Evolutionary conservation across 2,113 vertebrate genomes (phyloP), one percentile per base, ranked within the genome.

Genomic region (Phainopepla nitens): DNA sequence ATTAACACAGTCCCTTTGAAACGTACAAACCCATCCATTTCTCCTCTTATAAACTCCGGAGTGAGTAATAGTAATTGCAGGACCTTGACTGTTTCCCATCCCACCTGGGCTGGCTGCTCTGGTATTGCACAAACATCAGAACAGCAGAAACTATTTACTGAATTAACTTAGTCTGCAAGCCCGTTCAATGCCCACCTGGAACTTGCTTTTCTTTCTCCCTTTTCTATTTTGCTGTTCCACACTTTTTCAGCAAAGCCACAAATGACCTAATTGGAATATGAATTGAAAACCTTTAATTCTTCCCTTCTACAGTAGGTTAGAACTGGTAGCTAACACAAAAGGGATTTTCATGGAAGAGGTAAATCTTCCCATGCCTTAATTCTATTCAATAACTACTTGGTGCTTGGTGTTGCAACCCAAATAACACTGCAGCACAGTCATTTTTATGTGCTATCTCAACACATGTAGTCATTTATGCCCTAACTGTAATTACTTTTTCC

Each of bases 21-120:
- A 24, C 4, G 3, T 0, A 20, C 0, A 11, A n/a, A 41, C 3
- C 8, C 19, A 6, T 7, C 35, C 3, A 1, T 1, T 4, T 21
- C 20, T 36, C 36, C 0, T 22, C 31, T 20, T 11, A 33, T 20
- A 24, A 3, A 1, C 20, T 8, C 1, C 0, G 0, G 4, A 31
- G 18, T 4, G 39, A 78, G 9, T 1, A 3, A 8, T 0, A n/a
- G 17, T 4, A 41, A 79, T 28, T 11, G 24, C 0, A 9, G 35
- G 14, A 22, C 14, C 10, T 13, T 2, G 2, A 3, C 27, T 24
- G 2, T 27, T 66, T n/a, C 27, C 41, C 19, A 10, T 72, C n/a
- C 17, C n/a, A 27, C 14, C 29, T 35, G 42, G 9, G 16, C 41
- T 69, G 61, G 28, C 13, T 13, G 4, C 19, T 16, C 39, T 3